Percentiles rank a stretch among this genome's conserved stretches.
phyloP scores from a whole-genome alignment of 2,797 vertebrate species.

The Cirrhinus molitorella region DNA sequence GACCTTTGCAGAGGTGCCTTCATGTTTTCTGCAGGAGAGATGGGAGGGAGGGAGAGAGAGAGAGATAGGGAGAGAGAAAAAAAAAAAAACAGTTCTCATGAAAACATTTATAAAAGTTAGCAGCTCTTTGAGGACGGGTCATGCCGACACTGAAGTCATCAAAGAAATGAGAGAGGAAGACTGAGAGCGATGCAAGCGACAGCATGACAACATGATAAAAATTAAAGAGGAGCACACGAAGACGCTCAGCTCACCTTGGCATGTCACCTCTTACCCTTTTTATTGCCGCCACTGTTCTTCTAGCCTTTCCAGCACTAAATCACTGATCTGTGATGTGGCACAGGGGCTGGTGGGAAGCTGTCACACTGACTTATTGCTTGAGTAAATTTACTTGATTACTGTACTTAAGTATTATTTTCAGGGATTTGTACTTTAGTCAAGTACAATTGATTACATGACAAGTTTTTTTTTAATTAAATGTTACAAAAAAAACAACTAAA shows the following conservation, averaged over 20 bases:
- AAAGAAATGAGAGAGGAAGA: slow-evolving; percentile 57
- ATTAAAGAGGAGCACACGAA: slow-evolving; percentile 35
- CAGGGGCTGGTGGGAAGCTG: slow-evolving; percentile 22
- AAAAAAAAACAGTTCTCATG: slow-evolving; percentile 3
- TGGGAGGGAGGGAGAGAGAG: slow-evolving; percentile 68
- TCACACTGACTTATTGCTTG: slow-evolving; percentile 18
- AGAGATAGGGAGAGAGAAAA: slow-evolving; percentile 50
- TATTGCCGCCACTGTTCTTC: slow-evolving; percentile 9
- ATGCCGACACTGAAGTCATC: slow-evolving; percentile 50
- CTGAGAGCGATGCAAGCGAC: slow-evolving; percentile 52
- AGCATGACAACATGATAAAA: slow-evolving; percentile 49
- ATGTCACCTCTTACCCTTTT: slow-evolving; percentile 12
- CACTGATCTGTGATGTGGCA: neutral
- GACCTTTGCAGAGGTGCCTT: slow-evolving; percentile 88
- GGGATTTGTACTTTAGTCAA: too few species aligned
- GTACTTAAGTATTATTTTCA: too few species aligned
- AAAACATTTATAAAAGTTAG: slow-evolving; percentile 54
- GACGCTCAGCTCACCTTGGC: slow-evolving; percentile 14
- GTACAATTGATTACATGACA: too few species aligned
- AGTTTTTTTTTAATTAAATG: too few species aligned
- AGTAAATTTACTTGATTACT: too few species aligned
- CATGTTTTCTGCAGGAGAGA: slow-evolving; percentile 87
- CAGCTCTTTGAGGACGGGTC: slow-evolving; percentile 54
- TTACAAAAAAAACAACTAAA: too few species aligned
- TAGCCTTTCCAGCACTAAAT: slow-evolving; percentile 24